Evolutionary conservation across 2,113 vertebrate species (phyloP), one percentile per base, ranked within the genome.

Genomic region (Dipodomys stephensi): DNA sequence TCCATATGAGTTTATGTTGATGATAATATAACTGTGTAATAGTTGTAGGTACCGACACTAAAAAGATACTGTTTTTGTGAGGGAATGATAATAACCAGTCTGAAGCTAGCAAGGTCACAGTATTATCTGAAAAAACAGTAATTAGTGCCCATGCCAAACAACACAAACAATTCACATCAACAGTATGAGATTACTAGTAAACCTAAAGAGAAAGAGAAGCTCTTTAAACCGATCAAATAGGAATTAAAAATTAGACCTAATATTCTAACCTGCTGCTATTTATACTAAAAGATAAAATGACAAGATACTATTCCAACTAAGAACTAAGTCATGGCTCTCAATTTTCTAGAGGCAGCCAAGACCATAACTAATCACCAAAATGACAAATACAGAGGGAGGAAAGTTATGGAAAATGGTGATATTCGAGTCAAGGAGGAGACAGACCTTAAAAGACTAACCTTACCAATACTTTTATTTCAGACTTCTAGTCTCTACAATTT

Each of bases 161-260:
- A 68, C 27, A 60, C 25, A 57, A 90, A 60, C 18, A 77, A 69
- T 86, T 79, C 83, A 85, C 3, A 65, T 44, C 65, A 88, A 85
- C 35, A 64, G 13, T 28, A 27, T 69, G 28, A 88, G 35, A 77
- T 64, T 74, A 91, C 88, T 84, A 76, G 46, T 72, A 74, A 93
- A 68, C 57, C 44, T 49, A 79, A 87, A 88, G 30, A 88, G 88
- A 90, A 88, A 87, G 60, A 94, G 27, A 30, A 15, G 11, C 7
- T 71, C 77, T 93, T 85, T 67, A 93, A 77, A 3, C 57, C 49
- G 25, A 90, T 28, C 27, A 35, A 92, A 69, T 72, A 71, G 20
- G 28, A 96, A 78, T 72, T 65, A 73, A 84, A 87, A 71, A 90
- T n/a, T 4, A 35, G 22, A 72, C 6, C 49, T 67, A 93, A 46